A percentile compares a stretch with the other conserved stretches of the same genome.
Evolutionary conservation across 2,113 vertebrate species (phyloP).

Genomic region (Varanus salvator): DNA sequence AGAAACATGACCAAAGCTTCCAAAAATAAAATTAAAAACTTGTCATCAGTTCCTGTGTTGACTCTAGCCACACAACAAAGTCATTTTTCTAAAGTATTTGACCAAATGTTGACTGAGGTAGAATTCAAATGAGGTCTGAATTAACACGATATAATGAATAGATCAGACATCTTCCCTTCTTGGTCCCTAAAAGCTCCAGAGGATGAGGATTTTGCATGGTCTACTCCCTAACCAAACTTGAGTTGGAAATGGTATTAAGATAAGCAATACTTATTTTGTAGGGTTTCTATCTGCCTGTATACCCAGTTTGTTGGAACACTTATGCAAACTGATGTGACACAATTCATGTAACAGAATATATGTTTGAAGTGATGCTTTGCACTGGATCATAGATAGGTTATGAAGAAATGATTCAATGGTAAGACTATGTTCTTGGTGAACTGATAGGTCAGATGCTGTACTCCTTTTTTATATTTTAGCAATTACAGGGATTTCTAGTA

Average conservation of each 20-base stretch:
- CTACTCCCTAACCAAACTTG: too few species aligned
- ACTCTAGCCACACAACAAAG: too few species aligned
- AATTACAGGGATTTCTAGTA: neutral
- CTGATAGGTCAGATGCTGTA: neutral
- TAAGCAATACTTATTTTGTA: too few species aligned
- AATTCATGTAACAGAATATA: neutral
- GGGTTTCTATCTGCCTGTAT: too few species aligned
- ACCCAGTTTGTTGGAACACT: too few species aligned
- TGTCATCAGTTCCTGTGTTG: too few species aligned
- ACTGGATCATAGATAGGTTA: neutral
- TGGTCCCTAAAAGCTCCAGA: too few species aligned
- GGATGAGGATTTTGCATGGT: too few species aligned
- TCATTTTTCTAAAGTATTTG: neutral
- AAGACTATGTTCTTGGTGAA: neutral
- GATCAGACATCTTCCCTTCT: too few species aligned
- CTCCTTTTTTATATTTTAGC: neutral
- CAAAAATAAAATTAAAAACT: too few species aligned
- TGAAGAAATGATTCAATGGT: neutral
- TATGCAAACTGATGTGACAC: neutral
- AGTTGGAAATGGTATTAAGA: too few species aligned
- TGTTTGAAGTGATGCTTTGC: neutral
- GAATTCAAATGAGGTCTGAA: neutral
- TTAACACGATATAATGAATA: neutral
- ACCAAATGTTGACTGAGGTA: neutral
- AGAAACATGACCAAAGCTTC: neutral